These are phyloP conservation scores for Cynopterus sphinx DNA, from an alignment of 2,797 vertebrate genomes.

Conservation along the genomic window DNA sequence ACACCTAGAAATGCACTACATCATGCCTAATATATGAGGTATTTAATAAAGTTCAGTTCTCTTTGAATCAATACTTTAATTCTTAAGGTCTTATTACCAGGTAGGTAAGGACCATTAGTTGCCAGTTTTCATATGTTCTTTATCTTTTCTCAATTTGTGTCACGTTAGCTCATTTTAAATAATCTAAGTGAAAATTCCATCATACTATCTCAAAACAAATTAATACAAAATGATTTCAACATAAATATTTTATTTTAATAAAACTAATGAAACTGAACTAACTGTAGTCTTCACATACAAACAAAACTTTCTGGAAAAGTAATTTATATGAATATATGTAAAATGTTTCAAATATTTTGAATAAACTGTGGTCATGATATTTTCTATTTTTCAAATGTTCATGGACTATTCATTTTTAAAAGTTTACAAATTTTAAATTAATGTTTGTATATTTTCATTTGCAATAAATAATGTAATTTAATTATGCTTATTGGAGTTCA, in stretches of 20 bases:
- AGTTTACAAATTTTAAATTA: constrained; percentile 20
- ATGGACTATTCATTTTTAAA: constrained; percentile 43
- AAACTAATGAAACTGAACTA: constrained; percentile 20
- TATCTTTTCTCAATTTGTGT: background rate
- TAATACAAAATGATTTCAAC: background rate
- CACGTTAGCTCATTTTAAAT: background rate
- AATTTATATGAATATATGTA: constrained; percentile 5
- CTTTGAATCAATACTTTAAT: background rate
- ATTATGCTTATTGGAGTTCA: background rate
- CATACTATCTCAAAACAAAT: background rate
- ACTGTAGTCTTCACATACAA: background rate
- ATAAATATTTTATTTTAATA: constrained; percentile 15
- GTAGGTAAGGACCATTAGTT: background rate
- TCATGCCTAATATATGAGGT: background rate
- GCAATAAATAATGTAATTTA: constrained; percentile 63
- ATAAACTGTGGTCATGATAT: background rate
- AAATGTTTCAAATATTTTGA: constrained; percentile 57
- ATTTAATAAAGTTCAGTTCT: background rate
- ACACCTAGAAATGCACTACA: background rate
- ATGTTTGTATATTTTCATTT: constrained; percentile 51
- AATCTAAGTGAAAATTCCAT: background rate
- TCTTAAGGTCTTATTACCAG: background rate
- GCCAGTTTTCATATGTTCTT: background rate
- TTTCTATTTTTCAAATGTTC: constrained; percentile 61
- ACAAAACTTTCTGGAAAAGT: constrained; percentile 3